These are phyloP conservation scores for Schizopygopsis pylzovi DNA, from an alignment of 2,797 vertebrate genomes.

Conservation along the genomic window DNA sequence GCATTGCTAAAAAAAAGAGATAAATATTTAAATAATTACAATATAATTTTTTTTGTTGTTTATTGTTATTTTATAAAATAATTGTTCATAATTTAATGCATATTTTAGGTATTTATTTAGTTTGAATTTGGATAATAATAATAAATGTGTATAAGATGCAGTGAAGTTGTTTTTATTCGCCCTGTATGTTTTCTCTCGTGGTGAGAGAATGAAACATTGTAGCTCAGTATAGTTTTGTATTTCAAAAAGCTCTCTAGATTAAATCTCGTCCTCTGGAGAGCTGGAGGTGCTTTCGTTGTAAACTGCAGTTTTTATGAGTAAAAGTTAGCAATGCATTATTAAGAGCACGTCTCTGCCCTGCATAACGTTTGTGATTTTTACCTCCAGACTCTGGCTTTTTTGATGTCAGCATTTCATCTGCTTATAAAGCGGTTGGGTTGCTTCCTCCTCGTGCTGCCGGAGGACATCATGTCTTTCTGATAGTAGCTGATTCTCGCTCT, in stretches of 20 bases:
- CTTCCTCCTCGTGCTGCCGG: neutral
- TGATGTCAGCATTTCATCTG: conserved; percentile 44
- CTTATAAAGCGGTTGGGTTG: conserved; percentile 42
- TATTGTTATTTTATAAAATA: neutral
- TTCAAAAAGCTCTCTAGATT: neutral
- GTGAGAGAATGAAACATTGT: neutral
- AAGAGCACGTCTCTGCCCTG: conserved; percentile 29
- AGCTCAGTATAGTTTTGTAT: conserved; percentile 13
- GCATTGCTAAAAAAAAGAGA: neutral
- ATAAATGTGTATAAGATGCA: too few relatives aligned
- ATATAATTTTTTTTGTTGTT: neutral
- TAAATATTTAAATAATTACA: neutral
- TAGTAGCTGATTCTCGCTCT: neutral
- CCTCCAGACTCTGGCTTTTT: conserved; percentile 43
- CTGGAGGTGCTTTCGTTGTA: conserved; percentile 9
- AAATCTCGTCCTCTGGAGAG: conserved; percentile 3
- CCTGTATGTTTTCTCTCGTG: neutral
- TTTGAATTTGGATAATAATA: neutral
- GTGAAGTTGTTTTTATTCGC: neutral
- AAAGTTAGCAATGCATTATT: conserved; percentile 51
- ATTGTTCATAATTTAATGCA: neutral
- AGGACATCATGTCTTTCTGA: conserved; percentile 40
- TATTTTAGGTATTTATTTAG: neutral
- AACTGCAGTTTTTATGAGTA: conserved; percentile 44
- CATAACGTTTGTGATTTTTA: neutral